Conservation (phyloP, 2,888 invertebrate genomes). For the Drosophila koepferae region DNA sequence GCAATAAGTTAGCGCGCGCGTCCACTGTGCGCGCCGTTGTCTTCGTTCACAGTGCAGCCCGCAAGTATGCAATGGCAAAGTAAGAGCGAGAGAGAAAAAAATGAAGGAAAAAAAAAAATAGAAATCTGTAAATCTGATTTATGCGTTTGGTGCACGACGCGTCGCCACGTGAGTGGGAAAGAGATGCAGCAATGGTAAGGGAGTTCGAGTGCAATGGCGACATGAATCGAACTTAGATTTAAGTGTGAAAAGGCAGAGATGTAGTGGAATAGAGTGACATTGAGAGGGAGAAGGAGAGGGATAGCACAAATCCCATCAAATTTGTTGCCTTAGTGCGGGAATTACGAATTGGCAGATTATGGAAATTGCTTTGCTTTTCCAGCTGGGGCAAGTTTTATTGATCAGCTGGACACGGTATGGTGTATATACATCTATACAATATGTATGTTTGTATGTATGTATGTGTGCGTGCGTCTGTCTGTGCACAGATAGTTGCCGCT, state of each 20-base stretch:
- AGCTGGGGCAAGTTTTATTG: slow-evolving; percentile 64
- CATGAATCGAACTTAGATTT: slow-evolving; percentile 17
- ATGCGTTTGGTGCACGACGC: slow-evolving; percentile 68
- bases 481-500: slow-evolving; percentile 23
- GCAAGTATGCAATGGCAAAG: slow-evolving; percentile 60
- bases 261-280: neutral
- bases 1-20: neutral
- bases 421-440: neutral
- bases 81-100: slow-evolving; percentile 15
- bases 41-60: slow-evolving; percentile 40
- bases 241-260: neutral
- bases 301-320: slow-evolving; percentile 61
- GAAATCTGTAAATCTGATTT: slow-evolving; percentile 79
- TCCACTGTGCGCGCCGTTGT: slow-evolving; percentile 27
- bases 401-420: slow-evolving; percentile 47
- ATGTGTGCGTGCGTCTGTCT: slow-evolving; percentile 5
- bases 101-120: slow-evolving; percentile 19
- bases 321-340: slow-evolving; percentile 72
- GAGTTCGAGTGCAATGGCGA: slow-evolving; percentile 10
- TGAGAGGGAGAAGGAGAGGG: neutral
- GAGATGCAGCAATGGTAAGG: slow-evolving; percentile 4
- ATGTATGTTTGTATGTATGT: neutral
- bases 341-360: slow-evolving; percentile 80
- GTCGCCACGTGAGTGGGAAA: slow-evolving; percentile 39
- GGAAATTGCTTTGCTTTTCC: slow-evolving; percentile 62